Evolutionary conservation across 2,113 vertebrate species (phyloP), one percentile per base, ranked within the genome.

Genomic region (Strigops habroptila): DNA sequence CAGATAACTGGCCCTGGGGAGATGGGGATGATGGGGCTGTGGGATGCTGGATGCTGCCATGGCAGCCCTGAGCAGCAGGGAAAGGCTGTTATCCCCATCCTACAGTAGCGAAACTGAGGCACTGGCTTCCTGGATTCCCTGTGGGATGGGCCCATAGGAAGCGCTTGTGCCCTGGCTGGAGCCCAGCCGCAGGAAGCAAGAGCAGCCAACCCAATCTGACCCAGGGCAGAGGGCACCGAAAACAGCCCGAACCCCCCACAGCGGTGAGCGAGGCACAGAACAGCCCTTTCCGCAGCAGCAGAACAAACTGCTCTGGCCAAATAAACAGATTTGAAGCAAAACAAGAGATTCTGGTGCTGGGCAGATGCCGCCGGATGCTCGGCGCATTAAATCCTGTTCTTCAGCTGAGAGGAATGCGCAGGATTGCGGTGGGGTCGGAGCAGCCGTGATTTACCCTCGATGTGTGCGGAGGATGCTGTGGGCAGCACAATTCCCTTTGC

Each of bases 281-380:
- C 94, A 74, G 83, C 93, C 93, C 92, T 91, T 96, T 95, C 96
- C 57, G 39, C 90, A 4, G 0, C 65, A 14, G 81, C 81, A n/a
- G 69, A 69, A 9, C 1, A 35, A 84, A 79, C 76, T 68, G 78
- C 4, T 91, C 76, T 51, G 91, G 88, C 90, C 88, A 88, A 94
- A 96, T 18, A 95, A 90, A 73, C 80, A 81, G 37, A 46, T 44
- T 65, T 63, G 87, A 93, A 97, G 82, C 13, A 95, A 96, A 97
- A 94, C 88, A 90, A 43, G 94, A 63, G 79, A 3, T 93, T 78
- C 63, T 48, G 77, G 48, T 48, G 77, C 68, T 3, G 93, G 91
- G 9, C 27, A 52, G 75, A 65, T 70, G 48, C 37, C 0, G 17
- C 91, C 53, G 93, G 95, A 95, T 94, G 94, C 75, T 74, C 4